phyloP scores from a whole-genome alignment of 2,888 invertebrate genomes.

The Drosophila kambysellisi region DNA sequence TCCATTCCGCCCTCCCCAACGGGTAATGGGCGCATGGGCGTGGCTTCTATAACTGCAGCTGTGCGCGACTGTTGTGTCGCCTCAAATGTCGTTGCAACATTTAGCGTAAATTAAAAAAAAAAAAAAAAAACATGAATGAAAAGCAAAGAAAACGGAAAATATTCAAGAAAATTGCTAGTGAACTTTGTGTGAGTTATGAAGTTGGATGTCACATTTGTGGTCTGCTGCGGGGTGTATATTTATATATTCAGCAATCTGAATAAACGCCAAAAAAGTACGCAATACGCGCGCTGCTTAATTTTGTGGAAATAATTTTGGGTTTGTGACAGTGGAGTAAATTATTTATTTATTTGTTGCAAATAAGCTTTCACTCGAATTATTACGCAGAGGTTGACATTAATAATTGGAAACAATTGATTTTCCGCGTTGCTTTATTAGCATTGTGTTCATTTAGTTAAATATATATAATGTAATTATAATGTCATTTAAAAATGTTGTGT shows the following conservation, averaged over 20 bases:
- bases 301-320: constrained; percentile 53
- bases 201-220: constrained; percentile 42
- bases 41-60: constrained; percentile 46
- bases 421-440: constrained; percentile 2
- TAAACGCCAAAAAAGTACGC: constrained; percentile 29
- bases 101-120: constrained; percentile 68
- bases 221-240: constrained; percentile 4
- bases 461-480: background rate
- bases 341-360: constrained; percentile 35
- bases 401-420: constrained; percentile 38
- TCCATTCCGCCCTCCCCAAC: background rate
- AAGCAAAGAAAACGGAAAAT: constrained; percentile 32
- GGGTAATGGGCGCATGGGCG: constrained; percentile 36
- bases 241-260: constrained; percentile 32
- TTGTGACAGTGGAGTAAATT: constrained; percentile 11
- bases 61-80: constrained; percentile 51
- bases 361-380: constrained; percentile 14
- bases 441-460: background rate
- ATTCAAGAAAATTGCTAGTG: constrained; percentile 47
- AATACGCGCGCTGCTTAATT: constrained; percentile 54
- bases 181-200: constrained; percentile 65
- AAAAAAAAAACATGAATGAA: constrained; percentile 22
- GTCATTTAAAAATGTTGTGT: constrained; percentile 15
- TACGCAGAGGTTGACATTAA: constrained; percentile 18
- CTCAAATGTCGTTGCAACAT: constrained; percentile 65